Percentiles rank a stretch among this genome's conserved stretches.
These are phyloP conservation scores for Syritta pipiens DNA, from an alignment of 2,888 invertebrate genomes.

Conservation along the genomic window DNA sequence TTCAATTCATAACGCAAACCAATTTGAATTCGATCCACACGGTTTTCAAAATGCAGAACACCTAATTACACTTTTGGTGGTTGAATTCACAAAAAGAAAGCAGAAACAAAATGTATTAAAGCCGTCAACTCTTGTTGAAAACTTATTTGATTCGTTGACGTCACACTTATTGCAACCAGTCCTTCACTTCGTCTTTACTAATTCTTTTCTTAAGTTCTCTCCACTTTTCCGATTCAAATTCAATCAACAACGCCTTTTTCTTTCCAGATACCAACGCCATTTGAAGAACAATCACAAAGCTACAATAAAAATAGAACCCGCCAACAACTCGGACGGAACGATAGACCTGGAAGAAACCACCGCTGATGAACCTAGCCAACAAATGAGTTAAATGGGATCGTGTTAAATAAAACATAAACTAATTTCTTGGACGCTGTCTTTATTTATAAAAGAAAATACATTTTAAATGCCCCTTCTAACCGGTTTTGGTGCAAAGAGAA, in stretches of 20 bases:
- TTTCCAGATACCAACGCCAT: conserved; percentile 63
- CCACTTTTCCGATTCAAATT: not conserved
- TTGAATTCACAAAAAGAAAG: too few relatives aligned
- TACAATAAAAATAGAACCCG: not conserved
- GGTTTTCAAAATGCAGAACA: too few relatives aligned
- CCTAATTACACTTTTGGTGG: too few relatives aligned
- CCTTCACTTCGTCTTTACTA: too few relatives aligned
- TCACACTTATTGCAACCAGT: too few relatives aligned
- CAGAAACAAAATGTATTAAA: too few relatives aligned
- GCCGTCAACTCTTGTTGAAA: too few relatives aligned
- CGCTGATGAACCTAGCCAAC: not conserved
- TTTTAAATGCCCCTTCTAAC: conserved; percentile 88
- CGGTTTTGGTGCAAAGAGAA: conserved; percentile 92
- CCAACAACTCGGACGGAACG: not conserved
- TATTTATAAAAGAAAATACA: conserved; percentile 3
- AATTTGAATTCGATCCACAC: too few relatives aligned
- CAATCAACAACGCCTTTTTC: not conserved
- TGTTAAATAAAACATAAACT: not conserved
- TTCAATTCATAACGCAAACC: too few relatives aligned
- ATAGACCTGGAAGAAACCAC: not conserved
- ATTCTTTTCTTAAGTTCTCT: too few relatives aligned
- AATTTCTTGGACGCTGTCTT: not conserved
- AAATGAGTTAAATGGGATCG: too few relatives aligned
- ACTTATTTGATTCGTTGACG: too few relatives aligned
- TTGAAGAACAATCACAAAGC: conserved; percentile 43